phyloP scores from a whole-genome alignment of 2,888 invertebrate genomes.

The Tetheella fluctuosa region DNA sequence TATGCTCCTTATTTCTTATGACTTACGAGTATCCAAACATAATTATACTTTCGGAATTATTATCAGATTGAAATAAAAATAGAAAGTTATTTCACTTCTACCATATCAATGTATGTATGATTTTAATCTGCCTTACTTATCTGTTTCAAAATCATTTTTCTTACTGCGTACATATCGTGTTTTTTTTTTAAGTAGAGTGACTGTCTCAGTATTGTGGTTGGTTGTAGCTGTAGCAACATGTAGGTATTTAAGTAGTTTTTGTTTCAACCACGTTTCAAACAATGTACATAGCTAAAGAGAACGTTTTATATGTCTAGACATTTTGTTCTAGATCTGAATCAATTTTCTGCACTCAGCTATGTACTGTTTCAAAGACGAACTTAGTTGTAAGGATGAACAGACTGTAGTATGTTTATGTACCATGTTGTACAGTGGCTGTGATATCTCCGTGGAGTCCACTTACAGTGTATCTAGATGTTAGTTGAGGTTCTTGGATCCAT shows the following conservation, averaged over 20 bases:
- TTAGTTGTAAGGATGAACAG: constrained; percentile 32
- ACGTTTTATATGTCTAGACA: neutral
- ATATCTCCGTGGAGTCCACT: constrained; percentile 48
- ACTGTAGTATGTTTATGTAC: constrained; percentile 44
- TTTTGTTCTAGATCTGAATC: neutral
- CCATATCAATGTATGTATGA: too few relatives aligned
- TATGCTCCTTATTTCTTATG: neutral
- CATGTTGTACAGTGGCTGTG: constrained; percentile 74
- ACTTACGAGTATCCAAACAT: constrained; percentile 13
- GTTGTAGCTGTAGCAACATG: constrained; percentile 29
- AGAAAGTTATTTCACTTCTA: too few relatives aligned
- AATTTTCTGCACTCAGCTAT: neutral
- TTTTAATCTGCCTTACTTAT: too few relatives aligned
- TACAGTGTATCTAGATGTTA: constrained; percentile 36
- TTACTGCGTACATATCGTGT: constrained; percentile 26
- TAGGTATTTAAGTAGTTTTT: constrained; percentile 35
- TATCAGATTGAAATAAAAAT: too few relatives aligned
- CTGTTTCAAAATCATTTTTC: constrained; percentile 33
- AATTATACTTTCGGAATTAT: constrained; percentile 16
- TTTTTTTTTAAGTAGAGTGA: constrained; percentile 23
- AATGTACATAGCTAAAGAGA: neutral
- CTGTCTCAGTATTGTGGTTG: constrained; percentile 64
- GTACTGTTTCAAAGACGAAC: constrained; percentile 10
- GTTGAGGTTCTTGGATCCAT: constrained; percentile 53
- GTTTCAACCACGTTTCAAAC: constrained; percentile 35